Evolutionary conservation across 2,113 vertebrate species (phyloP), one percentile per base, ranked within the genome.

Genomic region (Amphiprion percula): DNA sequence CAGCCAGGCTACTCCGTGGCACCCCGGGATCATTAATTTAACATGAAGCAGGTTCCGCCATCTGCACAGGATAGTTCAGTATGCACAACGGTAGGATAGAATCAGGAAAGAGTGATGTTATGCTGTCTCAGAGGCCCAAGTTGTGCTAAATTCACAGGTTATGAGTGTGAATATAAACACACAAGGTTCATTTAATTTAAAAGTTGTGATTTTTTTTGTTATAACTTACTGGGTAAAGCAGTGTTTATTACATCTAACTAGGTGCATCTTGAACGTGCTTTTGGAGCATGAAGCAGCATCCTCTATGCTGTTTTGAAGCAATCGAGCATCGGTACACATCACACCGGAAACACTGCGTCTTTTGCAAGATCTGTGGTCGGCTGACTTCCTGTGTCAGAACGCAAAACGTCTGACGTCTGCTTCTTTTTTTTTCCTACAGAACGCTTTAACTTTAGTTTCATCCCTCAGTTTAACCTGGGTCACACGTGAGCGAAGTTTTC

Each of bases 361-460:
- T 10, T 61, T 85, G 74, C 66, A 80, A 58, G 4, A 12, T 66
- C 69, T 90, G 88, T 85, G 90, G 89, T 89, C 55, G 11, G 84
- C 84, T 44, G 14, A 28, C 77, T 90, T 92, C 91, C 91, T 90
- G 79, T 81, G 28, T 66, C 50, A 70, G 14, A 67, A 66, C 10
- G 39, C 53, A 73, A 41, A 55, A 26, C 0, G 74, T 79, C 76
- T 50, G 49, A 65, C 1, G 49, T 70, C 67, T 79, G 64, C 17
- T 46, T 15, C n/a, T 16, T 54, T 12, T 17, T 2, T 1, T 4
- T 0, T 28, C 7, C 1, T 14, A 49, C 15, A 63, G 58, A 76
- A 63, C 37, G 47, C 15, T 12, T 49, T 0, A 59, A 23, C 30
- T 10, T 75, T 77, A 28, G 21, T 61, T 58, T 63, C 2, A 39